These are phyloP conservation scores for Strongylocentrotus purpuratus DNA, from an alignment of 35 echinoderm and acorn worm species.

Conservation along the genomic window DNA sequence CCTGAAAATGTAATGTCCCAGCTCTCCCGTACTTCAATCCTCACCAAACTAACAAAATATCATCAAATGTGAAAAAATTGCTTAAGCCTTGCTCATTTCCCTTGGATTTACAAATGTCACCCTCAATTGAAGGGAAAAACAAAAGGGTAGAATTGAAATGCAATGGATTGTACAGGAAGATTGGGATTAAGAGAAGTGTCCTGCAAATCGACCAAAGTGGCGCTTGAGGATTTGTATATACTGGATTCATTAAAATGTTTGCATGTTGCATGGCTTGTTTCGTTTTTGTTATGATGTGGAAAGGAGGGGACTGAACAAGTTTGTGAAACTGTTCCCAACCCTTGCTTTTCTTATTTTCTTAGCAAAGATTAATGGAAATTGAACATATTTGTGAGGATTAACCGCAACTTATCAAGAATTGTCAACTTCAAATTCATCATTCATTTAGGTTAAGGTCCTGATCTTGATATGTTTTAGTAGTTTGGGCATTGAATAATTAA, in stretches of 20 bases:
- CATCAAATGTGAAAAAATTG: neutral
- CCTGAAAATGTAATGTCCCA: neutral
- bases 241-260: neutral
- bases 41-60: neutral
- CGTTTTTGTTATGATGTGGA: neutral
- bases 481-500: too few species aligned
- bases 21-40: neutral
- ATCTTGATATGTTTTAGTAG: too few species aligned
- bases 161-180: neutral
- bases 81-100: neutral
- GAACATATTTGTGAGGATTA: too few species aligned
- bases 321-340: too few species aligned
- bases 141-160: neutral
- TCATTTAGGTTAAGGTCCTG: too few species aligned
- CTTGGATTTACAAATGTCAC: conserved; percentile 11
- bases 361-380: neutral
- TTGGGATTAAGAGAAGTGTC: neutral
- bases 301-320: too few species aligned
- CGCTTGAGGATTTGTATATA: neutral
- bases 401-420: too few species aligned
- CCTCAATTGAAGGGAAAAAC: neutral
- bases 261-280: neutral
- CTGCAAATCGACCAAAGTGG: neutral
- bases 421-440: too few species aligned
- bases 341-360: too few species aligned